Conservation (phyloP, 2,888 invertebrate species). For the Cryptocheilus praepositus region DNA sequence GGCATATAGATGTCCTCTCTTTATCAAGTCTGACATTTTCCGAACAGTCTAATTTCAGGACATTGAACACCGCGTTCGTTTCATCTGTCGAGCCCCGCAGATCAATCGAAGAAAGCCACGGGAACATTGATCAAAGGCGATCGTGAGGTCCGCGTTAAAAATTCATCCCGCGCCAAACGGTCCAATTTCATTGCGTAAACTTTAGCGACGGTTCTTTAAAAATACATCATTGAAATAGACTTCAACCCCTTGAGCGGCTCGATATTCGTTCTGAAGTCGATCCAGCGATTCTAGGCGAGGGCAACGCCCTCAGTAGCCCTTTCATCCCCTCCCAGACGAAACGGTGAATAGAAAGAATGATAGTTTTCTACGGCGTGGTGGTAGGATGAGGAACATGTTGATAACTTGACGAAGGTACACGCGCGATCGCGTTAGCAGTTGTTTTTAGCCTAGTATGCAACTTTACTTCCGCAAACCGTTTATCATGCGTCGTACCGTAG, state of each 20-base stretch:
- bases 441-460: not conserved
- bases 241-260: slow-evolving; percentile 46
- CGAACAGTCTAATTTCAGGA: not conserved
- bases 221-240: slow-evolving; percentile 6
- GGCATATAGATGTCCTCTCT: not conserved
- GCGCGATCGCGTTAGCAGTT: too few relatives aligned
- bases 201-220: slow-evolving; percentile 15
- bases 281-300: slow-evolving; percentile 45
- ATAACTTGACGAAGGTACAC: too few relatives aligned
- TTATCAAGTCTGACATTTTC: slow-evolving; percentile 4
- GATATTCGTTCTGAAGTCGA: slow-evolving; percentile 52
- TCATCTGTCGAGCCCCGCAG: not conserved
- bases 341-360: slow-evolving; percentile 49
- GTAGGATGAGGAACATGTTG: not conserved
- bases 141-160: not conserved
- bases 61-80: not conserved
- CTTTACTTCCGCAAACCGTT: not conserved
- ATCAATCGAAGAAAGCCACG: not conserved
- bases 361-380: slow-evolving; percentile 22
- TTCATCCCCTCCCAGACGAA: slow-evolving; percentile 51
- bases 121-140: not conserved
- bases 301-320: slow-evolving; percentile 53
- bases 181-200: slow-evolving; percentile 16
- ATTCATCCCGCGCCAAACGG: not conserved
- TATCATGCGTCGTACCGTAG: not conserved